These are phyloP conservation scores for Diaphora mendica DNA, from an alignment of 2,888 invertebrate genomes.

Conservation along the genomic window DNA sequence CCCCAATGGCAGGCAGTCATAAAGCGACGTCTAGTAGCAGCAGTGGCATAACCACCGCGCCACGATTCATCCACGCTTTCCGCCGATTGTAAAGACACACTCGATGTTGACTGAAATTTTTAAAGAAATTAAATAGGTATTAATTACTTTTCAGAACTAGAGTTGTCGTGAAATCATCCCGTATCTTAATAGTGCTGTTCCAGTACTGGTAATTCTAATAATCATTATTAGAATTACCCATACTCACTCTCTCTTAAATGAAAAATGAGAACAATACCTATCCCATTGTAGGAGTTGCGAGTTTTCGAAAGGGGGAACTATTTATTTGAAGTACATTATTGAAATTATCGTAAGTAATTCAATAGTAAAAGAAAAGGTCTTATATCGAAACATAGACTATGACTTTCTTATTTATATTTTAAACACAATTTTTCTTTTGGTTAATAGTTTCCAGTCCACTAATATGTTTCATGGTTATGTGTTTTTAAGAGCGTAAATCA, in stretches of 20 bases:
- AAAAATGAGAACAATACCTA: not conserved
- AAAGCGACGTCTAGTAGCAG: conserved; percentile 76
- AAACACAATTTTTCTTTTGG: not conserved
- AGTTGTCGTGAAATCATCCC: not conserved
- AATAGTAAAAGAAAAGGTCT: not conserved
- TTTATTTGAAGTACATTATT: not conserved
- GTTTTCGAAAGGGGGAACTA: not conserved
- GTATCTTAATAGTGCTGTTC: not conserved
- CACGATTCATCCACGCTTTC: conserved; percentile 76
- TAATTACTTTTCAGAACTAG: not conserved
- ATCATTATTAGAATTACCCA: not conserved
- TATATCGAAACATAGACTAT: too few relatives aligned
- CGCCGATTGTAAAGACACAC: conserved; percentile 58
- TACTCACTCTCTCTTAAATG: not conserved
- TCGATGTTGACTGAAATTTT: conserved; percentile 64
- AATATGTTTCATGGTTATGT: not conserved
- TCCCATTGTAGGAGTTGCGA: not conserved
- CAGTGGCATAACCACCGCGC: conserved; percentile 79
- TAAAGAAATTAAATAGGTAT: not conserved
- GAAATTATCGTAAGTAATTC: not conserved
- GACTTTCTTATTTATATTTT: too few relatives aligned
- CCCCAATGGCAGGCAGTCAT: conserved; percentile 87
- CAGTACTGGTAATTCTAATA: not conserved
- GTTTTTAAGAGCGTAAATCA: not conserved
- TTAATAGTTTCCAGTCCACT: not conserved